phyloP scores from a whole-genome alignment of 92 coral and sea anemone genomes.

The Pocillopora grandis region DNA sequence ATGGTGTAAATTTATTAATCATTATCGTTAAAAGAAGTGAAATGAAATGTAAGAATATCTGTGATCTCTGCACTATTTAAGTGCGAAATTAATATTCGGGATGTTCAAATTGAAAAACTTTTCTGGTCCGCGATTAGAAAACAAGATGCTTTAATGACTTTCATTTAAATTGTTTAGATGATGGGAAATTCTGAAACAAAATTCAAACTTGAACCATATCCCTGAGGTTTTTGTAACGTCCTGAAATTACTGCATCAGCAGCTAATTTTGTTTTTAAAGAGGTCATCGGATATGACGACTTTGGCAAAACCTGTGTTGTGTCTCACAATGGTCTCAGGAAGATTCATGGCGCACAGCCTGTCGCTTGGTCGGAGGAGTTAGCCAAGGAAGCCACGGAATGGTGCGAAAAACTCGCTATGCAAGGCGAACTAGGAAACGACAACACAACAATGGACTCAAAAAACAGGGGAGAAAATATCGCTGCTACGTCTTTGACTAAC shows the following conservation, averaged over 20 bases:
- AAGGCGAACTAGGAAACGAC: conserved; percentile 67
- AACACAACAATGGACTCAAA: conserved; percentile 49
- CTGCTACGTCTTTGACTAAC: conserved; percentile 55
- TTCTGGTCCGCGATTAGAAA: no score
- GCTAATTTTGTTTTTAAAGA: neutral
- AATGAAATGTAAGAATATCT: no score
- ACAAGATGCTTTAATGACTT: no score
- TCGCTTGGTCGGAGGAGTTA: conserved; percentile 74
- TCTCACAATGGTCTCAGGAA: conserved; percentile 75
- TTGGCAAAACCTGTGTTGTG: conserved; percentile 63
- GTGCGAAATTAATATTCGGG: no score
- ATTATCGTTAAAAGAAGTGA: no score
- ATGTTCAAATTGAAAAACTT: no score
- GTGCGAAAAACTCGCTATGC: conserved; percentile 74
- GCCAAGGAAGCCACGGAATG: conserved; percentile 73
- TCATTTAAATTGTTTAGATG: no score
- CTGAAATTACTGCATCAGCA: neutral
- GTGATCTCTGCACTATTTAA: no score
- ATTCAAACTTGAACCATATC: no score
- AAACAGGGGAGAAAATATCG: conserved; percentile 85
- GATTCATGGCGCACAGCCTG: conserved; percentile 66
- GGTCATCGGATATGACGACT: conserved; percentile 37
- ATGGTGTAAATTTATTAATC: no score
- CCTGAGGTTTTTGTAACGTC: no score
- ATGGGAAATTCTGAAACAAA: no score